Percentiles rank a stretch among this genome's conserved stretches.
Conservation (phyloP, 2,888 invertebrate species). For the Cabera pusaria region DNA sequence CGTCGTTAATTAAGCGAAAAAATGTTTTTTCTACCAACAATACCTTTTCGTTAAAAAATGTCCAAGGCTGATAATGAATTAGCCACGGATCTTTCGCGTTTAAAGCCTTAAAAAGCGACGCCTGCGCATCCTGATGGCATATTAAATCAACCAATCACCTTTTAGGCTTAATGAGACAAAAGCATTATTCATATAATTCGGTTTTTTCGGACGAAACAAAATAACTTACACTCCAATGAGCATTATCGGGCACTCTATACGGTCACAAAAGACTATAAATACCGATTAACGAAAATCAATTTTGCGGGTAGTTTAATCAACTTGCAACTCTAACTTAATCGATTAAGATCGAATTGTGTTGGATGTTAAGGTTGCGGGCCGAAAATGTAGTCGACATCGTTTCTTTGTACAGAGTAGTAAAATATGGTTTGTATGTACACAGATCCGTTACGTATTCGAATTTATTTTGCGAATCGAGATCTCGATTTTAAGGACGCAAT, state of each 20-base stretch:
- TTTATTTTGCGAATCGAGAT: slow-evolving; percentile 46
- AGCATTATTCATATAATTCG: slow-evolving; percentile 62
- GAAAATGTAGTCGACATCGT: slow-evolving; percentile 37
- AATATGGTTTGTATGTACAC: slow-evolving; percentile 35
- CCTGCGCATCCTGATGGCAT: slow-evolving; percentile 34
- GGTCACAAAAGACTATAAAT: slow-evolving; percentile 71
- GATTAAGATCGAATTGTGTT: slow-evolving; percentile 7
- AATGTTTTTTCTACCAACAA: slow-evolving; percentile 26
- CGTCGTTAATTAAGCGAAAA: slow-evolving; percentile 31
- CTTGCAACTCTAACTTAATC: slow-evolving; percentile 19
- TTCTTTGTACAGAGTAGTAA: slow-evolving; percentile 37
- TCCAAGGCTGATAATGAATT: slow-evolving; percentile 40
- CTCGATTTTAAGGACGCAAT: slow-evolving; percentile 40
- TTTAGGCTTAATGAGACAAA: slow-evolving; percentile 77
- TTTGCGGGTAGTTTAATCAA: neutral
- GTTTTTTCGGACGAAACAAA: slow-evolving; percentile 57
- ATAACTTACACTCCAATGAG: slow-evolving; percentile 70
- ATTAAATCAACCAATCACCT: slow-evolving; percentile 62
- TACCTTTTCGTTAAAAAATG: slow-evolving; percentile 24
- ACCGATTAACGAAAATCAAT: slow-evolving; percentile 37
- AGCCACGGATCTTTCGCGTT: slow-evolving; percentile 27
- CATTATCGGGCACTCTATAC: slow-evolving; percentile 65
- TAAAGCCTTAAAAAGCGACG: slow-evolving; percentile 38
- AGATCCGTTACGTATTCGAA: slow-evolving; percentile 39
- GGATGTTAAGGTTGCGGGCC: slow-evolving; percentile 13